phyloP scores from a whole-genome alignment of 2,797 vertebrate species.

The Neomorphus geoffroyi region DNA sequence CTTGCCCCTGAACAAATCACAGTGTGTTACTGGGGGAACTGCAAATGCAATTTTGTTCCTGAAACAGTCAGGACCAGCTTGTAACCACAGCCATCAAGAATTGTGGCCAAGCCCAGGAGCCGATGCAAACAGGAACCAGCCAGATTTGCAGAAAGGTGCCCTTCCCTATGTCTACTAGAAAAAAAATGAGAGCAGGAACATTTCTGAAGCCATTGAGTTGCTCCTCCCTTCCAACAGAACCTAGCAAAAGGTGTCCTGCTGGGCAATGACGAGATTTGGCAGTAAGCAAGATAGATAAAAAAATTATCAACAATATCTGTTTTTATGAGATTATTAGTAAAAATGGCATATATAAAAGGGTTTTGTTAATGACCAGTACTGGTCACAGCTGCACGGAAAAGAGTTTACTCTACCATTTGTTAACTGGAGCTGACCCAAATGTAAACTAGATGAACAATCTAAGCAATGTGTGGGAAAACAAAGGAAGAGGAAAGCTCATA shows the following conservation, averaged over 20 bases:
- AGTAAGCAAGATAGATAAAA: background rate
- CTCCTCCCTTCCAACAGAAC: background rate
- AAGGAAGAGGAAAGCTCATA: background rate
- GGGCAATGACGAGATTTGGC: background rate
- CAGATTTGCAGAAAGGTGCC: background rate
- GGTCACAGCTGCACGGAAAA: background rate
- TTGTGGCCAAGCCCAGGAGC: conserved; percentile 36
- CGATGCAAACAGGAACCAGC: background rate
- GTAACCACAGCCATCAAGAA: conserved; percentile 71
- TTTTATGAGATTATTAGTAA: background rate
- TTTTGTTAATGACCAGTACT: background rate
- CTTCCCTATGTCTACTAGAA: background rate
- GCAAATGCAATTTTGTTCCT: conserved; percentile 78
- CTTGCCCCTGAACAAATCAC: conserved; percentile 79
- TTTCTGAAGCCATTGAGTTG: background rate
- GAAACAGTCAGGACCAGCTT: conserved; percentile 80
- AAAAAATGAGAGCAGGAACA: background rate
- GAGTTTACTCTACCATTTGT: background rate
- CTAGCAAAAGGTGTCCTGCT: background rate
- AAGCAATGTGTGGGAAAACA: background rate
- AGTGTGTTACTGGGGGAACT: conserved; percentile 78
- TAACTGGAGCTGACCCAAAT: background rate
- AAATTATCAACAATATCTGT: background rate
- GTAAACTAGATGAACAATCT: background rate
- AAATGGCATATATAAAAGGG: background rate